Percentiles rank a stretch among this genome's conserved stretches.
Conservation (phyloP, 2,113 vertebrate species). For the Gambusia holbrooki region DNA sequence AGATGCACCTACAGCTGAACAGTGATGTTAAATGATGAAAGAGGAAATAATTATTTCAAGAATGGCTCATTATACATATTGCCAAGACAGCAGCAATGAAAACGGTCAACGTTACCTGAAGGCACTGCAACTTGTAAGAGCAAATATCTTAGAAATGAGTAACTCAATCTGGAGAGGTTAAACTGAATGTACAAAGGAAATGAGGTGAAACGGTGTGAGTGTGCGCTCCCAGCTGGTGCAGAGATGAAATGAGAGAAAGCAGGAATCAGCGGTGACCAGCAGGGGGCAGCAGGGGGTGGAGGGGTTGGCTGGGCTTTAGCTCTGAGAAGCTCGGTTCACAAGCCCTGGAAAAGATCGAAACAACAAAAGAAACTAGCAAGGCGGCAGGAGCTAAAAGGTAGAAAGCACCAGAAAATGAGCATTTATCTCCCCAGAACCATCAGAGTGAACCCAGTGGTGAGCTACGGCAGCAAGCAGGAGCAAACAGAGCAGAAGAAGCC, state of each 20-base stretch:
- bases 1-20: conserved; percentile 22
- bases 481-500: conserved; percentile 32
- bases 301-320: conserved; percentile 84
- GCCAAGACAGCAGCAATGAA: conserved; percentile 67
- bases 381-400: conserved; percentile 57
- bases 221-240: conserved; percentile 80
- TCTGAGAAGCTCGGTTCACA: conserved; percentile 77
- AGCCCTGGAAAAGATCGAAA: conserved; percentile 89
- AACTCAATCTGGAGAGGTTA: background rate
- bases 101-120: conserved; percentile 57
- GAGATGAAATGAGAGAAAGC: conserved; percentile 97
- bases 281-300: conserved; percentile 87
- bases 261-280: conserved; percentile 86
- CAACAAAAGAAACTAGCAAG: conserved; percentile 75
- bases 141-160: conserved; percentile 23
- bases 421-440: conserved; percentile 34
- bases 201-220: conserved; percentile 34
- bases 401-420: conserved; percentile 43
- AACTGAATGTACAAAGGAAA: conserved; percentile 8
- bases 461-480: conserved; percentile 5
- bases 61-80: conserved; percentile 54
- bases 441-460: conserved; percentile 39
- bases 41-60: conserved; percentile 40
- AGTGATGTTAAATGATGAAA: conserved; percentile 45
- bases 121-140: conserved; percentile 39